Conservation (phyloP, 2,113 vertebrate species). For the Xenopus laevis region DNA sequence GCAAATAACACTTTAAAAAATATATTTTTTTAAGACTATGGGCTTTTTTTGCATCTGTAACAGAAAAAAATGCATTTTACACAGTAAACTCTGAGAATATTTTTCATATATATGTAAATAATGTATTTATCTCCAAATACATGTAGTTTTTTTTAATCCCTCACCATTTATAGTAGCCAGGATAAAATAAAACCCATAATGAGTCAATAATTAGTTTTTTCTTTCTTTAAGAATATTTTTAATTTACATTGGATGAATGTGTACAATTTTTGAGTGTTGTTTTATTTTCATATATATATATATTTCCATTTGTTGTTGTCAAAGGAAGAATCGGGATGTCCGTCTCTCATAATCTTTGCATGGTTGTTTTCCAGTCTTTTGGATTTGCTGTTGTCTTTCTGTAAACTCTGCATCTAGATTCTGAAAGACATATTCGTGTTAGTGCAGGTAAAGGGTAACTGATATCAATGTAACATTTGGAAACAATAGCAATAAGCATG, state of each 20-base stretch:
- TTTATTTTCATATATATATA: too few relatives aligned
- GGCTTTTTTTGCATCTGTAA: background rate
- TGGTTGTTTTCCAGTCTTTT: conserved; percentile 13
- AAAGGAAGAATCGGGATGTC: conserved; percentile 16
- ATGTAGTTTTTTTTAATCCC: background rate
- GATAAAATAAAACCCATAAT: conserved; percentile 29
- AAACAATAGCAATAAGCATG: background rate
- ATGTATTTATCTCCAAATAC: conserved; percentile 28
- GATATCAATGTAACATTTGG: background rate
- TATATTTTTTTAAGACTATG: conserved; percentile 1
- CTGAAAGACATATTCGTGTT: background rate
- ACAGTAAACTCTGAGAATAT: background rate
- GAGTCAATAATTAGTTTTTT: background rate
- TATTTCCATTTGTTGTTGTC: background rate
- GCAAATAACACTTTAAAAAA: background rate
- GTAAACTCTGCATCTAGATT: conserved; percentile 25
- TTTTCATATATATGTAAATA: conserved; percentile 25
- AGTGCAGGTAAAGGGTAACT: background rate
- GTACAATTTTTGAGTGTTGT: too few relatives aligned
- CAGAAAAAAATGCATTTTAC: background rate
- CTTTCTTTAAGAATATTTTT: background rate
- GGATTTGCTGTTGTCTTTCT: conserved; percentile 18
- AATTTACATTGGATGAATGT: background rate
- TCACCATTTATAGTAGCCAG: background rate
- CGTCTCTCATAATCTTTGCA: conserved; percentile 10